Conservation (phyloP, 2,888 invertebrate genomes). For the Horisme vitalbata region DNA sequence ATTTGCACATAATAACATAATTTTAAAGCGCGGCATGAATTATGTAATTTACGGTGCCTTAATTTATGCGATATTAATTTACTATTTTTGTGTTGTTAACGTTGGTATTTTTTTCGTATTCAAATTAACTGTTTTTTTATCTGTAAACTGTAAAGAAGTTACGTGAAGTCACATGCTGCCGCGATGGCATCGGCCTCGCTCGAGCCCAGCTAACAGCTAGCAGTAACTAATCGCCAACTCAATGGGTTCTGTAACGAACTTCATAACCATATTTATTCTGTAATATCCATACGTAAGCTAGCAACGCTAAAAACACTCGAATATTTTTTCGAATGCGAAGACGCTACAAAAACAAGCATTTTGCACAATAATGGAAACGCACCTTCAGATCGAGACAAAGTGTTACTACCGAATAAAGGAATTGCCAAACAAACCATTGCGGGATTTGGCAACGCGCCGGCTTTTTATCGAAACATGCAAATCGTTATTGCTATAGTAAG, state of each 20-base stretch:
- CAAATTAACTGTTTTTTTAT: neutral
- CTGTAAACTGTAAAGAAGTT: constrained; percentile 1
- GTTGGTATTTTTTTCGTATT: neutral
- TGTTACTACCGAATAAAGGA: constrained; percentile 27
- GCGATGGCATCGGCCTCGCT: constrained; percentile 46
- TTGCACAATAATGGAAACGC: constrained; percentile 25
- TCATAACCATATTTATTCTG: constrained; percentile 35
- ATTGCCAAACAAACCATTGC: constrained; percentile 24
- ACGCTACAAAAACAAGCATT: constrained; percentile 21
- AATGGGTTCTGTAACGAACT: constrained; percentile 50
- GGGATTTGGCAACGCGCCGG: constrained; percentile 30
- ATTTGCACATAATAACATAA: constrained; percentile 13
- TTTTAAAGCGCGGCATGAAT: constrained; percentile 6
- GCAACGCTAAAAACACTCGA: constrained; percentile 6
- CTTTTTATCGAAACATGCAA: constrained; percentile 24
- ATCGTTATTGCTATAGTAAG: constrained; percentile 18
- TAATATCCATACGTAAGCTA: constrained; percentile 40
- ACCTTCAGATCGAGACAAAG: constrained; percentile 27
- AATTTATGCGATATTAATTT: constrained; percentile 9
- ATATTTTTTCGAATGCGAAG: no score
- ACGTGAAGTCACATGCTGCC: constrained; percentile 35
- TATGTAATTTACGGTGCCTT: constrained; percentile 9
- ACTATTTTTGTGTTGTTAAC: constrained; percentile 3
- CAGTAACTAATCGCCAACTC: constrained; percentile 58
- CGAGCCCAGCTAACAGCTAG: no score